Conservation (phyloP, 2,797 vertebrate species). For the Amblyopsis hoosieri region DNA sequence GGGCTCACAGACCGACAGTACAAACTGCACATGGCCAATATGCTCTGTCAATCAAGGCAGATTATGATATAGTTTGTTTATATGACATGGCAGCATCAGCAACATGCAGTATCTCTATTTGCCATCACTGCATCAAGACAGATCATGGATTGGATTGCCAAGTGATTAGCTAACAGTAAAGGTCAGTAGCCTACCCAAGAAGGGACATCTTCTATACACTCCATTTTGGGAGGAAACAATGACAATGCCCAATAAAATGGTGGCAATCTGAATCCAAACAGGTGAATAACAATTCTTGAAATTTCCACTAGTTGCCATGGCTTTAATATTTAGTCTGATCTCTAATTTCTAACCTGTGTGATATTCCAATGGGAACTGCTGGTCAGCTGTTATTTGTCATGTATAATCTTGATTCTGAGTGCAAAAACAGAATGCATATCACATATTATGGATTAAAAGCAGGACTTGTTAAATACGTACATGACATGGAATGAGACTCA, state of each 20-base stretch:
- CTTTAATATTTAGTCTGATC: slow-evolving; percentile 49
- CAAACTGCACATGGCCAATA: slow-evolving; percentile 13
- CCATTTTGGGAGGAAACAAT: slow-evolving; percentile 54
- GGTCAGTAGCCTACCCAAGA: neutral
- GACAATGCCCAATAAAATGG: slow-evolving; percentile 41
- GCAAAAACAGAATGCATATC: slow-evolving; percentile 21
- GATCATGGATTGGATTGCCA: slow-evolving; percentile 26
- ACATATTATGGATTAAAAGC: slow-evolving; percentile 5
- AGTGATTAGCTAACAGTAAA: slow-evolving; percentile 15
- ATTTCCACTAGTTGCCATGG: slow-evolving; percentile 38
- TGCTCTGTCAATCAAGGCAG: slow-evolving; percentile 47
- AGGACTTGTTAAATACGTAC: neutral
- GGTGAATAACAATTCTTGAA: slow-evolving; percentile 22
- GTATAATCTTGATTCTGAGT: slow-evolving; percentile 26
- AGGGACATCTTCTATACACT: slow-evolving; percentile 22
- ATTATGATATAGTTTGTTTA: slow-evolving; percentile 31
- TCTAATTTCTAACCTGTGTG: slow-evolving; percentile 31
- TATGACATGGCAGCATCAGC: slow-evolving; percentile 34
- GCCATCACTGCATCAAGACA: slow-evolving; percentile 24
- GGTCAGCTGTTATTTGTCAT: neutral
- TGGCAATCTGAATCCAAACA: slow-evolving; percentile 49
- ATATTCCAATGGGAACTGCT: neutral
- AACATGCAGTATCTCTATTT: slow-evolving; percentile 20
- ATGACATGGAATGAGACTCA: too few species aligned
- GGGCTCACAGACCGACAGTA: slow-evolving; percentile 26